phyloP scores from a whole-genome alignment of 2,888 invertebrate species.

The Drosophila infuscata region DNA sequence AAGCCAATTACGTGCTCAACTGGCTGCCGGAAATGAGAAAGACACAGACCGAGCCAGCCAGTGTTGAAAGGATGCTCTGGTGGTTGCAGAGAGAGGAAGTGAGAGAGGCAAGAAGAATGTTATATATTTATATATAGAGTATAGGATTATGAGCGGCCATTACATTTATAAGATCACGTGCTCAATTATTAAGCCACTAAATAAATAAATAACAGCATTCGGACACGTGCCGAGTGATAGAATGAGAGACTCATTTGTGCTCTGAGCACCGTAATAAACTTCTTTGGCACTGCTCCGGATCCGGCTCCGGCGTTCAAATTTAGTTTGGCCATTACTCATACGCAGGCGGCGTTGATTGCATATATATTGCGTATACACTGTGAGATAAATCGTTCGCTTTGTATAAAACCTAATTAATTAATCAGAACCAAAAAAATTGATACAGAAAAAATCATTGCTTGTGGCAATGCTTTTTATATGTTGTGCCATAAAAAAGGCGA shows the following conservation, averaged over 20 bases:
- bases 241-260: constrained; percentile 3
- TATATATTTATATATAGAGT: constrained; percentile 8
- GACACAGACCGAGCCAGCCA: neutral
- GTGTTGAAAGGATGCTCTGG: neutral
- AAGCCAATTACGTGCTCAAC: constrained; percentile 79
- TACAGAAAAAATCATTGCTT: neutral
- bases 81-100: neutral
- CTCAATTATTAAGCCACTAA: constrained; percentile 81
- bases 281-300: constrained; percentile 3
- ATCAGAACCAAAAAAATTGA: constrained; percentile 38
- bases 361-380: constrained; percentile 48
- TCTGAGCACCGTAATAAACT: constrained; percentile 41
- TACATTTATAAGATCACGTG: constrained; percentile 79
- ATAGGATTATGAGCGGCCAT: constrained; percentile 51
- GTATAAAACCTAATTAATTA: constrained; percentile 68
- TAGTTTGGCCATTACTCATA: constrained; percentile 73
- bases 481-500: neutral
- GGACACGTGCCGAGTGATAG: constrained; percentile 62
- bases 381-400: constrained; percentile 62
- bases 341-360: constrained; percentile 46
- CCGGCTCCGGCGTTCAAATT: constrained; percentile 37
- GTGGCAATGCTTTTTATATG: constrained; percentile 1
- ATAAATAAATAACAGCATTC: constrained; percentile 72
- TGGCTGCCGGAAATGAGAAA: constrained; percentile 43
- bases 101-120: neutral